Evolutionary conservation across 2,113 vertebrate genomes (phyloP).

Genomic region (Chroicocephalus ridibundus): DNA sequence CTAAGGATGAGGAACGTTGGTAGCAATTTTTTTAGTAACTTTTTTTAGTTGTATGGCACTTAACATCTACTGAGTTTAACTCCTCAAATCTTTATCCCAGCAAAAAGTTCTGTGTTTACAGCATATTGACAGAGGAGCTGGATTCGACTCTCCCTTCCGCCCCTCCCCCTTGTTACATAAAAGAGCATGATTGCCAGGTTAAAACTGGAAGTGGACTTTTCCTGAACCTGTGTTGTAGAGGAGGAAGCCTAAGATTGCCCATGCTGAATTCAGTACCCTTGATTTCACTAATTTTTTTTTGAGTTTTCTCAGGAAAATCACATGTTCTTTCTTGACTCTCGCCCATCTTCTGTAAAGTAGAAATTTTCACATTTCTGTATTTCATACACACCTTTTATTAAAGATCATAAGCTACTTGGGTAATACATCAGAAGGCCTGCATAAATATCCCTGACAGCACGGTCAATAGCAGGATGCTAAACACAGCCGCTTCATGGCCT

Average conservation of each 20-base stretch:
- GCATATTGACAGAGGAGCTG: neutral
- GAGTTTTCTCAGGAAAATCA: neutral
- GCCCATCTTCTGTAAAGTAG: neutral
- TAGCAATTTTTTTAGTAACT: neutral
- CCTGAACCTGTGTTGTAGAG: neutral
- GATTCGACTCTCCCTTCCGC: fast-evolving
- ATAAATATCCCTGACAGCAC: neutral
- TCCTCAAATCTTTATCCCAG: neutral
- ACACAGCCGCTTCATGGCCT: neutral
- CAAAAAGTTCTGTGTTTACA: neutral
- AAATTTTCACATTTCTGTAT: neutral
- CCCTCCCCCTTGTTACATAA: neutral
- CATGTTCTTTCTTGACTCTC: neutral
- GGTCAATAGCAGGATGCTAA: neutral
- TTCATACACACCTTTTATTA: neutral
- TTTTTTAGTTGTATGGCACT: neutral
- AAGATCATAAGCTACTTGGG: neutral
- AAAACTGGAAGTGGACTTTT: neutral
- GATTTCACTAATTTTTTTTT: neutral
- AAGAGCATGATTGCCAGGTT: neutral
- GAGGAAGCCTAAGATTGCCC: neutral
- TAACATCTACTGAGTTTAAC: neutral
- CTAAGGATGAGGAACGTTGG: neutral
- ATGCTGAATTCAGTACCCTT: neutral
- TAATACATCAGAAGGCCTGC: neutral